Percentiles rank a stretch among this genome's conserved stretches.
Conservation (phyloP, 2,113 vertebrate species). For the Corvus moneduloides region DNA sequence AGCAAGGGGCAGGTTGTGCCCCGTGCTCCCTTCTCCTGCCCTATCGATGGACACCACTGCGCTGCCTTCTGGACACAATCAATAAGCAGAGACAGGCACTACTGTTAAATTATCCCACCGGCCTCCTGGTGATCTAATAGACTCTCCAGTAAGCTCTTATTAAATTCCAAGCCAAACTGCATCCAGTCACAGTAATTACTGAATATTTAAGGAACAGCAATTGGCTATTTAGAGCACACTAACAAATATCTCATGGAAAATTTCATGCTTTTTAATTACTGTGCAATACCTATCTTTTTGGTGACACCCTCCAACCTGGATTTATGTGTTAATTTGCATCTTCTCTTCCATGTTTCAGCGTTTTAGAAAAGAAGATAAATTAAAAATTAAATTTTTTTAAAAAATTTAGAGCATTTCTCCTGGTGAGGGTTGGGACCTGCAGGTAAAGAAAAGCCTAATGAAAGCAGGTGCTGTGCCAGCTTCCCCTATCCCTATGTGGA, state of each 20-base stretch:
- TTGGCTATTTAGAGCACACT: conserved; percentile 50
- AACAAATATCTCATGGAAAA: conserved; percentile 47
- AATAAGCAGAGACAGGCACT: not conserved
- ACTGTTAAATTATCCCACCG: not conserved
- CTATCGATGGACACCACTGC: fast-evolving
- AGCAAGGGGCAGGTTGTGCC: not conserved
- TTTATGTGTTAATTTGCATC: conserved; percentile 62
- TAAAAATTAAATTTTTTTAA: not conserved
- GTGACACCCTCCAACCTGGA: conserved; percentile 38
- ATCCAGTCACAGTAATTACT: conserved; percentile 64
- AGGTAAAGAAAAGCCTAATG: not conserved
- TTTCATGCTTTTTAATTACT: conserved; percentile 66
- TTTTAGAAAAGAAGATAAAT: not conserved
- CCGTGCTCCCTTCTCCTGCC: fast-evolving
- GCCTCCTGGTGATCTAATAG: conserved; percentile 25
- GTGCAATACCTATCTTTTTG: conserved; percentile 44
- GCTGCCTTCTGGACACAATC: not conserved
- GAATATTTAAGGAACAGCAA: conserved; percentile 61
- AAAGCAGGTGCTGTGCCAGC: not conserved
- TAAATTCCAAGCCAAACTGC: conserved; percentile 56
- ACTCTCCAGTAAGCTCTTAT: conserved; percentile 44
- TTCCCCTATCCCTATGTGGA: not conserved
- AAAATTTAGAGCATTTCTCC: not conserved
- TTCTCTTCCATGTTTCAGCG: not conserved
- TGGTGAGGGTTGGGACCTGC: not conserved